Conservation (phyloP, 2,113 vertebrate genomes). For the Ranitomeya imitator region DNA sequence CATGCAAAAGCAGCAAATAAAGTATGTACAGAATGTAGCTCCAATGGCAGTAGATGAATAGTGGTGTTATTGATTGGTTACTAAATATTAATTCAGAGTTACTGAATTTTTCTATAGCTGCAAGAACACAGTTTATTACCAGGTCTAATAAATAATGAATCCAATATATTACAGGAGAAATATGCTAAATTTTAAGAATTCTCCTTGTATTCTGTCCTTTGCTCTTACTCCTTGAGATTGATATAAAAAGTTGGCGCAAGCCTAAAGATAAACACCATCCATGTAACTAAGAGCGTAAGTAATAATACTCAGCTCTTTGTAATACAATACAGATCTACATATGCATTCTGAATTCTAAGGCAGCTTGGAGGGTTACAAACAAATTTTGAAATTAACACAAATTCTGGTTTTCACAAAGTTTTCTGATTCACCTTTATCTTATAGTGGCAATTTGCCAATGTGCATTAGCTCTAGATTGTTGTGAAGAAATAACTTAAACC, state of each 20-base stretch:
- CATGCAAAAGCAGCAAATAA: too few relatives aligned
- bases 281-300: neutral
- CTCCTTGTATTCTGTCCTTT: slow-evolving; percentile 3
- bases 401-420: too few relatives aligned
- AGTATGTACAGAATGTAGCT: neutral
- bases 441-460: too few relatives aligned
- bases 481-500: too few relatives aligned
- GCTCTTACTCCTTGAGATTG: neutral
- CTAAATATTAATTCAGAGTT: neutral
- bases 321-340: neutral
- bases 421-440: too few relatives aligned
- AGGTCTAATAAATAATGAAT: neutral
- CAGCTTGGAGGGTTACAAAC: too few relatives aligned
- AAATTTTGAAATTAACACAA: too few relatives aligned
- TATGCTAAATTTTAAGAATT: slow-evolving; percentile 2
- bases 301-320: neutral
- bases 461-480: too few relatives aligned
- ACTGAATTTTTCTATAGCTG: neutral
- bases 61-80: neutral
- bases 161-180: neutral
- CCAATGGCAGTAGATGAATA: neutral
- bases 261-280: slow-evolving; percentile 17
- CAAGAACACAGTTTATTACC: neutral
- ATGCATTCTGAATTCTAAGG: neutral
- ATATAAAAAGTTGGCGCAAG: neutral